Conservation (phyloP, 1,140 invertebrate species). For the Ectropis grisescens region DNA sequence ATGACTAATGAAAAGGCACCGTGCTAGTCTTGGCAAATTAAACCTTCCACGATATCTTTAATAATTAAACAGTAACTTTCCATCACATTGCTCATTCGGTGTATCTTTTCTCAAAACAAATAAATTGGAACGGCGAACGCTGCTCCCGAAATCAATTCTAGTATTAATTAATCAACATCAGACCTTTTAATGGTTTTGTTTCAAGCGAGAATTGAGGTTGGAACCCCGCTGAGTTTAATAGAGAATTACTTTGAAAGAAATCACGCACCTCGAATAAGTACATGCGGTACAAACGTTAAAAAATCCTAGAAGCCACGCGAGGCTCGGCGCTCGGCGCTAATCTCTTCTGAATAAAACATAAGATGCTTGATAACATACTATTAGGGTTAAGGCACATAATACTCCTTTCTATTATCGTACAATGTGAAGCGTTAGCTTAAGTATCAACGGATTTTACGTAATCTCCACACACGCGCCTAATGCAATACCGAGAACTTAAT, state of each 20-base stretch:
- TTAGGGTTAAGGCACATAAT: constrained; percentile 57
- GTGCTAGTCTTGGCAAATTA: too few species aligned
- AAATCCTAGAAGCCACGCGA: constrained; percentile 36
- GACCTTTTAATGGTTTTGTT: constrained; percentile 26
- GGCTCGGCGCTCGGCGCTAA: constrained; percentile 29
- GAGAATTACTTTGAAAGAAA: too few species aligned
- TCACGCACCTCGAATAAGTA: too few species aligned
- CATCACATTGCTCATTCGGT: too few species aligned
- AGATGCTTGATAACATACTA: constrained; percentile 54
- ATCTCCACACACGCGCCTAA: constrained; percentile 37
- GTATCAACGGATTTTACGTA: constrained; percentile 23
- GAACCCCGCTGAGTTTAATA: constrained; percentile 21
- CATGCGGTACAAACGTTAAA: too few species aligned
- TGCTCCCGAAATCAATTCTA: constrained; percentile 21
- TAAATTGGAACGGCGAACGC: neutral
- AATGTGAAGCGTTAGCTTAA: constrained; percentile 32
- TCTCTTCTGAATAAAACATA: constrained; percentile 64
- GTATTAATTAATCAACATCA: constrained; percentile 24
- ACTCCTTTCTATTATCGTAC: constrained; percentile 45
- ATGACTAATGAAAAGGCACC: too few species aligned
- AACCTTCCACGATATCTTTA: too few species aligned
- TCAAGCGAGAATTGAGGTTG: constrained; percentile 5
- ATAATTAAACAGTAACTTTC: too few species aligned
- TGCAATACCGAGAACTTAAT: constrained; percentile 38
- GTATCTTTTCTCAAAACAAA: too few species aligned